Evolutionary conservation across 2,888 invertebrate genomes (phyloP).

Genomic region (Prostheceraeus crozeri): DNA sequence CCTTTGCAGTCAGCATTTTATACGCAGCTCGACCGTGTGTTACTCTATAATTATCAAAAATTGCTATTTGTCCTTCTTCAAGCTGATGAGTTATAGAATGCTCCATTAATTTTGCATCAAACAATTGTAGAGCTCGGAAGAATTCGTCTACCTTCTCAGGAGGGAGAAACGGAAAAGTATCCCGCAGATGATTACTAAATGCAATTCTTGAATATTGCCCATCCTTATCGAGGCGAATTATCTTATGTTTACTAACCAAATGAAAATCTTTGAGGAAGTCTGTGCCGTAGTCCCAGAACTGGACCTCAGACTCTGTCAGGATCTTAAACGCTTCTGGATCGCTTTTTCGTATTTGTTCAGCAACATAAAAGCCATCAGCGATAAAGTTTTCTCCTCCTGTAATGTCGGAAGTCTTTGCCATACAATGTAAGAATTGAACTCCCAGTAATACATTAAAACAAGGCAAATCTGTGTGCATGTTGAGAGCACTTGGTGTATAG

Average conservation of each 20-base stretch:
- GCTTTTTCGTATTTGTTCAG: slow-evolving; percentile 61
- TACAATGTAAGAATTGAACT: slow-evolving; percentile 67
- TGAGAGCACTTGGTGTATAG: slow-evolving; percentile 65
- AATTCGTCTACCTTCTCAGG: slow-evolving; percentile 63
- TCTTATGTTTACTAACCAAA: background rate
- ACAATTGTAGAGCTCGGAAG: slow-evolving; percentile 66
- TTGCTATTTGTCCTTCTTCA: slow-evolving; percentile 64
- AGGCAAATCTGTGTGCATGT: slow-evolving; percentile 69
- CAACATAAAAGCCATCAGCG: slow-evolving; percentile 65
- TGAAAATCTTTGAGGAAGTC: slow-evolving; percentile 22
- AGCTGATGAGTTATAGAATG: slow-evolving; percentile 63
- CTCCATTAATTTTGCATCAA: slow-evolving; percentile 62
- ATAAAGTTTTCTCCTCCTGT: slow-evolving; percentile 66
- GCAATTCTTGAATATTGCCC: slow-evolving; percentile 64
- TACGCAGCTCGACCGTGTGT: too few relatives aligned
- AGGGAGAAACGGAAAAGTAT: slow-evolving; percentile 60
- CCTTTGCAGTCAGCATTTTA: too few relatives aligned
- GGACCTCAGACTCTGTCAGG: slow-evolving; percentile 54
- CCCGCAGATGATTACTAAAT: slow-evolving; percentile 69
- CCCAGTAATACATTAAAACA: slow-evolving; percentile 71
- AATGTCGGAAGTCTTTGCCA: slow-evolving; percentile 56
- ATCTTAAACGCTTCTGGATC: slow-evolving; percentile 62
- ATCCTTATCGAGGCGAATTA: slow-evolving; percentile 58
- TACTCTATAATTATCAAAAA: too few relatives aligned
- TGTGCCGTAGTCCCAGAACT: slow-evolving; percentile 20